These are phyloP conservation scores for Paratilapia polleni DNA, from an alignment of 2,113 vertebrate species.

Conservation along the genomic window DNA sequence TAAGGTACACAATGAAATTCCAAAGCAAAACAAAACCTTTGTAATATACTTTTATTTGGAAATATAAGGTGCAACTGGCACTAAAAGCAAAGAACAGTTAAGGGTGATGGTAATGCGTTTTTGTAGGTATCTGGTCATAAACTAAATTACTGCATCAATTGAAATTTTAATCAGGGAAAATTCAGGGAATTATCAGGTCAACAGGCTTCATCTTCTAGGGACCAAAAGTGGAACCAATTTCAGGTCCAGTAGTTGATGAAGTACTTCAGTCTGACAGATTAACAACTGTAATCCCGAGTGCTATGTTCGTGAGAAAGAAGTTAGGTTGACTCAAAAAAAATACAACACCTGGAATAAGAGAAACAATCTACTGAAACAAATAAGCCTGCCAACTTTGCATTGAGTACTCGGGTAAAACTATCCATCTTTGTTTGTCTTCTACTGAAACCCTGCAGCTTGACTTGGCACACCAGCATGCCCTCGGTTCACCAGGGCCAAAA, in stretches of 20 bases:
- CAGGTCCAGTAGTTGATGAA: not conserved
- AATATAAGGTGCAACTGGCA: not conserved
- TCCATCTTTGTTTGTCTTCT: not conserved
- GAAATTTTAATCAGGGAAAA: not conserved
- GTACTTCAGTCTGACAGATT: not conserved
- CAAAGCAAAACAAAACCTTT: not conserved
- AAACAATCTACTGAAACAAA: not conserved
- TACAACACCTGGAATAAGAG: not conserved
- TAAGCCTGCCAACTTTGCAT: not conserved
- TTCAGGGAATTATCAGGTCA: not conserved
- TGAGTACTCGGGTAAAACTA: constrained; percentile 2
- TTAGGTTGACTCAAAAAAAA: not conserved
- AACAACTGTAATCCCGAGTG: not conserved
- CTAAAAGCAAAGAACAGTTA: not conserved
- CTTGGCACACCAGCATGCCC: not conserved
- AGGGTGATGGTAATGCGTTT: not conserved
- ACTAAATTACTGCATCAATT: not conserved
- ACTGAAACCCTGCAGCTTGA: not conserved
- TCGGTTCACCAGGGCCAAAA: constrained; percentile 1
- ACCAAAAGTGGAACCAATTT: not conserved
- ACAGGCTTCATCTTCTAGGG: not conserved
- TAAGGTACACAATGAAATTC: not conserved
- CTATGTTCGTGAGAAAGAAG: not conserved
- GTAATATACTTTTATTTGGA: not conserved
- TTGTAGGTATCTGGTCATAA: not conserved